Base-by-base conservation (phyloP, 2,797 vertebrate species). In the Chiloscyllium punctatum region DNA sequence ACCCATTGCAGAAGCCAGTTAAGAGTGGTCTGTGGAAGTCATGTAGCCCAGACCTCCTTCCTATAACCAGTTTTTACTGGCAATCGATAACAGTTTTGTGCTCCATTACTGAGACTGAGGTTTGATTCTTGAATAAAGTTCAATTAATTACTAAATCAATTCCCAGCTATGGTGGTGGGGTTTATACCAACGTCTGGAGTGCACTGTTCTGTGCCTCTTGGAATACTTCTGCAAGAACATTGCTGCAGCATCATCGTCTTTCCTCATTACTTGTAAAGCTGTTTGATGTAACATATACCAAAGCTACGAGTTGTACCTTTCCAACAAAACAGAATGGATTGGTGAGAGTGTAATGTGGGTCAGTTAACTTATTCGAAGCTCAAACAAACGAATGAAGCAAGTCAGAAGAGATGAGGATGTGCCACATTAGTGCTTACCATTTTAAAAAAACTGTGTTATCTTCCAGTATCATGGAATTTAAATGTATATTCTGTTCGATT, bases 391-490 rank as follows among this genome's bases (percentile, higher is more conserved):
- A 30, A 2, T 95, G 25, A 57, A 53, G 33, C 74, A 95, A 95
- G 30, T 25, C 27, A 30, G 94, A 53, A 74, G 72, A 66, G 51
- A 95, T 95, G 77, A 95, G 69, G 30, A 51, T 95, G 71, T 95
- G 57, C 53, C 88, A 91, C 33, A 62, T 62, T 21, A 57, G 88
- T 33, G 62, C 5, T 66, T 91, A 91, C n/a, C 62, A 33, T 66
- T 37, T 74, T 33, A 30, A 53, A 94, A 94, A 16, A 53, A 18
- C 9, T 53, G 37, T 30, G 94, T 21, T 53, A 27, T 95, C 94
- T 95, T 95, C 94, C 94, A 74, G 15, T 74, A 77, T 95, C 42
- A 95, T 94, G 68, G 74, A 53, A 94, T 30, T 51, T 74, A 69
- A 74, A 72, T 74, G 13, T 74, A 33, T 94, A 51, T 72, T 94